Conservation (phyloP, 2,797 vertebrate species). For the Otus scops region DNA sequence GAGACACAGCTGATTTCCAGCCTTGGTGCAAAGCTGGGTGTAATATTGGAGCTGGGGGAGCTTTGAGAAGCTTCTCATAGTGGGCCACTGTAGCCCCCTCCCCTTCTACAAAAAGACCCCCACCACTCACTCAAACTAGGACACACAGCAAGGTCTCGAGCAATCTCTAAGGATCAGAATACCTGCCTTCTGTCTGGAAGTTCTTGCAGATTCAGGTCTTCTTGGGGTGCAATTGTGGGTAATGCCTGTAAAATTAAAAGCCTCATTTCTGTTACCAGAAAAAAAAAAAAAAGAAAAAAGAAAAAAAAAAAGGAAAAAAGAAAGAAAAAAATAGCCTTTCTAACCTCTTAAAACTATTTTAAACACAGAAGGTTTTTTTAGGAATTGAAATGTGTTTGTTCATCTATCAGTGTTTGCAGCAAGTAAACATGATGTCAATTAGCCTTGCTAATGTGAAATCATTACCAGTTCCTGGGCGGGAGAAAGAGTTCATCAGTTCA, state of each 20-base stretch:
- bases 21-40: too few species aligned
- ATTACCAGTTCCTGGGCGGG: neutral
- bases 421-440: conserved; percentile 66
- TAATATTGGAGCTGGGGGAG: too few species aligned
- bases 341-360: conserved; percentile 20
- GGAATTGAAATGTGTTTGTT: conserved; percentile 47
- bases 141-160: neutral
- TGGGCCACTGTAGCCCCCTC: too few species aligned
- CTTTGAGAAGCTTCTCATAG: too few species aligned
- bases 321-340: neutral
- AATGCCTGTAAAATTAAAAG: neutral
- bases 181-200: neutral
- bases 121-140: too few species aligned
- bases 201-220: neutral
- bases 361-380: conserved; percentile 8
- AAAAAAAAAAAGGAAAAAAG: neutral
- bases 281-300: neutral
- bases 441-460: conserved; percentile 63
- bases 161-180: neutral
- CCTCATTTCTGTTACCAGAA: neutral
- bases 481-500: conserved; percentile 51
- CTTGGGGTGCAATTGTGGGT: neutral
- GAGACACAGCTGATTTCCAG: too few species aligned
- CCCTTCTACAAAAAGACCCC: too few species aligned
- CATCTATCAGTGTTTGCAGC: conserved; percentile 50